These are phyloP conservation scores for Macropodus opercularis DNA, from an alignment of 2,797 vertebrate species.

Conservation along the genomic window DNA sequence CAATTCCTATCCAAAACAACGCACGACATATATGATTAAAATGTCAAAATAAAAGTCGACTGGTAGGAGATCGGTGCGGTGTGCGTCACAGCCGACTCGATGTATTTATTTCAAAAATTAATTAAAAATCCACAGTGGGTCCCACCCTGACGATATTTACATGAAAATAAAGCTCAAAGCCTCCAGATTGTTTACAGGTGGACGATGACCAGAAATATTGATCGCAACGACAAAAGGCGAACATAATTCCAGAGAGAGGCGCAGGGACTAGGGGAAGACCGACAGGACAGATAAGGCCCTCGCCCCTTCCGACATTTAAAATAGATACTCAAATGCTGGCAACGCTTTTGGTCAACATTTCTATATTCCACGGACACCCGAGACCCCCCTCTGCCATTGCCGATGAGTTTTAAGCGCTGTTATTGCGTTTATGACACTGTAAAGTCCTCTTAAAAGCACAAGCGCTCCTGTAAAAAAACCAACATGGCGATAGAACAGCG, in stretches of 20 bases:
- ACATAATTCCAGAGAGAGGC: constrained; percentile 76
- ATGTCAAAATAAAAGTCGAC: constrained; percentile 69
- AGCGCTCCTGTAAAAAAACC: constrained; percentile 77
- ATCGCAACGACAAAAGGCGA: constrained; percentile 53
- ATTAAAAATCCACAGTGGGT: constrained; percentile 83
- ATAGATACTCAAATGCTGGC: constrained; percentile 63
- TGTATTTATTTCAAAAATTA: constrained; percentile 85
- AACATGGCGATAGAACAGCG: constrained; percentile 89
- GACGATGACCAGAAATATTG: constrained; percentile 26
- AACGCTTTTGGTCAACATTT: constrained; percentile 34
- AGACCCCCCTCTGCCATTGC: constrained; percentile 54
- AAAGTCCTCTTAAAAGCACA: constrained; percentile 72
- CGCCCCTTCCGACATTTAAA: constrained; percentile 83
- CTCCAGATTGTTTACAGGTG: constrained; percentile 59
- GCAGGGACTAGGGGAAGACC: constrained; percentile 51
- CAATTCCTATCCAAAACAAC: constrained; percentile 79
- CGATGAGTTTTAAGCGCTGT: constrained; percentile 65
- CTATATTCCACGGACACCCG: constrained; percentile 20
- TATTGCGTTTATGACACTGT: constrained; percentile 69
- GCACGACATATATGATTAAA: constrained; percentile 63
- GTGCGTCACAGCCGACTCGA: constrained; percentile 75
- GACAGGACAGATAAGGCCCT: constrained; percentile 75
- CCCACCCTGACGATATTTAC: constrained; percentile 68
- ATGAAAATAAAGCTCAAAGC: constrained; percentile 84
- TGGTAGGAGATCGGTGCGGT: constrained; percentile 55